A percentile compares a stretch with the other conserved stretches of the same genome.
Conservation (phyloP, 2,888 invertebrate genomes). For the Hemistola chrysoprasaria region DNA sequence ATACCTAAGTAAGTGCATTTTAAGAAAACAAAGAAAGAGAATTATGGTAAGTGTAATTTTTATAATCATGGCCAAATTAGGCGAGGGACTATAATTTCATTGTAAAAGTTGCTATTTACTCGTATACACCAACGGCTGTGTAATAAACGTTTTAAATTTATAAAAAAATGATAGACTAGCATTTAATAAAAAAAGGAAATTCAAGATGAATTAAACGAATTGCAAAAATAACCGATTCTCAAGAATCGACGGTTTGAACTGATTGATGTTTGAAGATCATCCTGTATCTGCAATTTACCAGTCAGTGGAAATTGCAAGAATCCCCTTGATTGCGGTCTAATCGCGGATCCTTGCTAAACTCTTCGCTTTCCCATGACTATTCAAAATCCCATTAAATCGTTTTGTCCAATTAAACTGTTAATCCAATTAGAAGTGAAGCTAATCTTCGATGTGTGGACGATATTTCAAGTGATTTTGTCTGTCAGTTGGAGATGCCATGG, state of each 20-base stretch:
- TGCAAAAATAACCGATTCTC: constrained; percentile 35
- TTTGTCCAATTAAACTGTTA: constrained; percentile 66
- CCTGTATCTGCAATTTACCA: constrained; percentile 67
- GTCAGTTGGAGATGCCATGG: too few relatives aligned
- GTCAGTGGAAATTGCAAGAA: constrained; percentile 79
- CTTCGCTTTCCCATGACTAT: constrained; percentile 74
- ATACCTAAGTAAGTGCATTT: too few relatives aligned
- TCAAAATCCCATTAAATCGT: constrained; percentile 64
- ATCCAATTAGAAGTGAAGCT: constrained; percentile 27
- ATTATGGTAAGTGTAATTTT: too few relatives aligned
- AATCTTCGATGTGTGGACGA: constrained; percentile 36
- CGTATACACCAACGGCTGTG: too few relatives aligned
- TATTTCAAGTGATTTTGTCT: constrained; percentile 66
- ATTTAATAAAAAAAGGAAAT: constrained; percentile 2
- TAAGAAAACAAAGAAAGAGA: too few relatives aligned
- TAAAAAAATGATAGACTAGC: background rate
- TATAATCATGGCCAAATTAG: too few relatives aligned
- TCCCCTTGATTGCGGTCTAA: constrained; percentile 71
- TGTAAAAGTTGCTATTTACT: too few relatives aligned
- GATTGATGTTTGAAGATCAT: constrained; percentile 64
- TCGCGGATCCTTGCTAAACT: constrained; percentile 57
- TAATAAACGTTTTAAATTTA: too few relatives aligned
- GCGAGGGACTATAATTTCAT: too few relatives aligned
- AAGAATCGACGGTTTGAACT: constrained; percentile 42
- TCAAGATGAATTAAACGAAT: constrained; percentile 22